A percentile compares a stretch with the other conserved stretches of the same genome.
Conservation (phyloP, 2,113 vertebrate genomes). For the Trematocara nigrifrons region DNA sequence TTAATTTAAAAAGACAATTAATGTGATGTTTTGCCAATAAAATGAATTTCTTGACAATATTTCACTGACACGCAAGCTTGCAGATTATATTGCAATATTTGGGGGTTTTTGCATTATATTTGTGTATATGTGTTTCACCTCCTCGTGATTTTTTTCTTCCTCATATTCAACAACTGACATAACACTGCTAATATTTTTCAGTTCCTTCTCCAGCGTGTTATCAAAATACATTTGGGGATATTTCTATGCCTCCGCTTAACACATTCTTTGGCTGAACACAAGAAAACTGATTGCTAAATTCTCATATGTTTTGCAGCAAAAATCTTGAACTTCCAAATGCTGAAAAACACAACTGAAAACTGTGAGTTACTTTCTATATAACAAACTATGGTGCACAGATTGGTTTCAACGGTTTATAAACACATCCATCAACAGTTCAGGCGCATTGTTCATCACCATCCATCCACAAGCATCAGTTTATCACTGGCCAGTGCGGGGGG, state of each 20-base stretch:
- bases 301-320: not conserved
- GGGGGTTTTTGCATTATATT: fast-evolving
- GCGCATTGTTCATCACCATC: not conserved
- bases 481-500: conserved; percentile 42
- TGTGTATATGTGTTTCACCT: not conserved
- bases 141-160: not conserved
- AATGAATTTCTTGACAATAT: not conserved
- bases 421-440: not conserved
- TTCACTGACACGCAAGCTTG: not conserved
- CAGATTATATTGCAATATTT: not conserved
- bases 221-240: not conserved
- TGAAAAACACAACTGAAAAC: not conserved
- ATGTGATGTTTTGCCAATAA: not conserved
- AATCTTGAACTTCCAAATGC: not conserved
- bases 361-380: not conserved
- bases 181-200: not conserved
- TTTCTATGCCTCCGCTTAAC: not conserved
- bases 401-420: not conserved
- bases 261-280: not conserved
- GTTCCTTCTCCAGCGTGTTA: not conserved
- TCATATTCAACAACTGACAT: not conserved
- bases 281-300: not conserved
- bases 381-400: not conserved
- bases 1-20: not conserved
- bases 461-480: not conserved